phyloP scores from a whole-genome alignment of 2,888 invertebrate species.

The Cheilosia soror region DNA sequence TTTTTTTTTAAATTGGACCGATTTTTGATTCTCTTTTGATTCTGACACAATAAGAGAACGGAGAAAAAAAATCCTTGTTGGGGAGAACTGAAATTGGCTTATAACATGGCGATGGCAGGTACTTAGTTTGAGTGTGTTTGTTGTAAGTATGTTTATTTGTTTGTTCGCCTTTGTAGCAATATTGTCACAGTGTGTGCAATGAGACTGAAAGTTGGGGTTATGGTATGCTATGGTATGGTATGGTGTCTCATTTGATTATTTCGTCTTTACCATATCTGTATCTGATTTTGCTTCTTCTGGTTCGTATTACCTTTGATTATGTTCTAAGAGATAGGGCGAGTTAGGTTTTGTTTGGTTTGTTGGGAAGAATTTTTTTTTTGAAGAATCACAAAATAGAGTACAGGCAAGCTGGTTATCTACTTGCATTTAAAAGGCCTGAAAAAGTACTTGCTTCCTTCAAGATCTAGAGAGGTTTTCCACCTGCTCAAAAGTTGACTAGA shows the following conservation, averaged over 20 bases:
- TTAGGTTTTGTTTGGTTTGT: neutral
- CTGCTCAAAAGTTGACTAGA: no score
- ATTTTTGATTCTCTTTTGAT: slow-evolving; percentile 14
- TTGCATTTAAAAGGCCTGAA: no score
- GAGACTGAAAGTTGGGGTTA: slow-evolving; percentile 60
- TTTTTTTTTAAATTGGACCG: slow-evolving; percentile 1
- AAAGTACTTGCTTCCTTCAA: no score
- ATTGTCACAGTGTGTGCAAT: slow-evolving; percentile 59
- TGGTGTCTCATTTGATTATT: slow-evolving; percentile 38
- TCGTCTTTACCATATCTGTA: slow-evolving; percentile 15
- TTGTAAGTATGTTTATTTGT: slow-evolving; percentile 50
- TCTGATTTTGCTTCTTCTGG: slow-evolving; percentile 37
- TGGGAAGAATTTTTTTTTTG: neutral
- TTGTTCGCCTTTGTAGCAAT: slow-evolving; percentile 54
- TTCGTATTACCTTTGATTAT: slow-evolving; percentile 45
- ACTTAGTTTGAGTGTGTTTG: slow-evolving; percentile 51
- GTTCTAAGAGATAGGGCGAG: slow-evolving; percentile 2
- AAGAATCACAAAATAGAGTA: no score
- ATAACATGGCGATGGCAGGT: slow-evolving; percentile 26
- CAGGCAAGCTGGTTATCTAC: no score
- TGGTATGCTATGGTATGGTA: slow-evolving; percentile 38
- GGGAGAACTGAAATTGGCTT: slow-evolving; percentile 7
- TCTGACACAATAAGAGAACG: neutral
- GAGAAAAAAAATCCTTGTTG: neutral
- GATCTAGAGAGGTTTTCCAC: no score